Percentiles rank a stretch among this genome's conserved stretches.
These are phyloP conservation scores for Gorsachius magnificus DNA, from an alignment of 2,797 vertebrate genomes.

Conservation along the genomic window DNA sequence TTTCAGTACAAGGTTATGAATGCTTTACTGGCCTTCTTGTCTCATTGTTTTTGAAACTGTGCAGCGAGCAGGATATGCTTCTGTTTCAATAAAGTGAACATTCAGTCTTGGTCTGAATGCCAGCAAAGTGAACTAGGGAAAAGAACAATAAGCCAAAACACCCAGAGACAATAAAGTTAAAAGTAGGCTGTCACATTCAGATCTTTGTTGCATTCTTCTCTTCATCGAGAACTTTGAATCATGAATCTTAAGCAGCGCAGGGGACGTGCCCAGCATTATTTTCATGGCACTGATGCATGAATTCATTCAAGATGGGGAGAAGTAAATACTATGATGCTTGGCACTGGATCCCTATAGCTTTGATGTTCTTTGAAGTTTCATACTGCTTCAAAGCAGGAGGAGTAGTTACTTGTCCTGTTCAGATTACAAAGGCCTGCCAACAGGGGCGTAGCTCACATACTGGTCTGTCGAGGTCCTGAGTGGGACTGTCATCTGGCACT, in stretches of 20 bases:
- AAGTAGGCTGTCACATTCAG: not conserved
- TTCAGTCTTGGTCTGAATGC: not conserved
- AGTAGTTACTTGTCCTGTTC: not conserved
- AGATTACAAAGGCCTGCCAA: slow-evolving; percentile 4
- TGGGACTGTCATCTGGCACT: not conserved
- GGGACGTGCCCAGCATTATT: not conserved
- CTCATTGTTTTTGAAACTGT: not conserved
- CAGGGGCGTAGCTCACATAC: not conserved
- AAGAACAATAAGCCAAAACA: not conserved
- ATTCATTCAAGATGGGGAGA: slow-evolving; percentile 9
- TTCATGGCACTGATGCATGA: not conserved
- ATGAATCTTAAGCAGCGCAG: not conserved
- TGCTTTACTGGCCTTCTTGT: not conserved
- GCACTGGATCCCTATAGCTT: not conserved
- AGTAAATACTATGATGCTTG: slow-evolving; percentile 43
- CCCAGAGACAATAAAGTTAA: not conserved
- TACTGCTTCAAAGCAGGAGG: slow-evolving; percentile 16
- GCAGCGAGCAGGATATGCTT: not conserved
- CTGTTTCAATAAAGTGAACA: not conserved
- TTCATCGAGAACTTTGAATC: slow-evolving; percentile 20
- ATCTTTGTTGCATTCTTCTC: not conserved
- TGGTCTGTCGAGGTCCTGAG: not conserved
- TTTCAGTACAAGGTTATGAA: not conserved
- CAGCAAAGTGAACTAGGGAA: not conserved
- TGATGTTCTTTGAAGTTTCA: slow-evolving; percentile 39